Base-by-base conservation (phyloP, 2,797 vertebrate genomes). In the Microcaecilia unicolor region DNA sequence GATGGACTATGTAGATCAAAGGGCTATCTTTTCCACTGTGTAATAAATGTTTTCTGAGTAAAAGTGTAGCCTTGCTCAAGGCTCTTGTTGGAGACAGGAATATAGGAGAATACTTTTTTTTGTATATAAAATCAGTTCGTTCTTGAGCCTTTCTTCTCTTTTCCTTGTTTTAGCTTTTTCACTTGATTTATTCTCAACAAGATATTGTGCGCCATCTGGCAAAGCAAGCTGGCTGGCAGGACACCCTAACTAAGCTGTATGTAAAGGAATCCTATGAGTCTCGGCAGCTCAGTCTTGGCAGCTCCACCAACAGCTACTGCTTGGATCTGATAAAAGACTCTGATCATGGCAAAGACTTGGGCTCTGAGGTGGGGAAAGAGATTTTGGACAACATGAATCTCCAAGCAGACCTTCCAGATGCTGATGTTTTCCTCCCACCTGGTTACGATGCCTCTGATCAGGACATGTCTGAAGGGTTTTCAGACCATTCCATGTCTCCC, bases 231-330 rank as follows among this genome's bases (percentile, higher is more conserved):
- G 84, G 93, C 44, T 99, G 96, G 96, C 96, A 99, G 78, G 91
- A 94, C 16, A 73, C 91, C 1, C 80, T 99, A 45, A 95, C 91
- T 50, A 95, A 91, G 51, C 90, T 99, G 29, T 98, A 95, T 0
- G 74, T 98, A 48, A 91, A 92, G 51, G 93, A 99, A 51, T 92
- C 88, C 2, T 84, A 80, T 1, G 80, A 79, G 35, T 84, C 78
- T 2, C 59, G 60, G 2, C 68, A 66, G 2, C 60, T 39, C 67
- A 83, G 79, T 69, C 55, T 78, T 2, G 72, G 72, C 1, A 28
- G 51, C 11, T 66, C 68, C 2, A 48, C 55, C 52, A 70, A 36
- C 28, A 35, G 49, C 1, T 45, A 55, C 32, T 70, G 79, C 17
- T 47, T 67, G 1, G 78, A 83, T 12, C 40, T 65, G 10, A 58